Evolutionary conservation across 2,113 vertebrate species (phyloP), one percentile per base, ranked within the genome.

Genomic region (Peromyscus polionotus): DNA sequence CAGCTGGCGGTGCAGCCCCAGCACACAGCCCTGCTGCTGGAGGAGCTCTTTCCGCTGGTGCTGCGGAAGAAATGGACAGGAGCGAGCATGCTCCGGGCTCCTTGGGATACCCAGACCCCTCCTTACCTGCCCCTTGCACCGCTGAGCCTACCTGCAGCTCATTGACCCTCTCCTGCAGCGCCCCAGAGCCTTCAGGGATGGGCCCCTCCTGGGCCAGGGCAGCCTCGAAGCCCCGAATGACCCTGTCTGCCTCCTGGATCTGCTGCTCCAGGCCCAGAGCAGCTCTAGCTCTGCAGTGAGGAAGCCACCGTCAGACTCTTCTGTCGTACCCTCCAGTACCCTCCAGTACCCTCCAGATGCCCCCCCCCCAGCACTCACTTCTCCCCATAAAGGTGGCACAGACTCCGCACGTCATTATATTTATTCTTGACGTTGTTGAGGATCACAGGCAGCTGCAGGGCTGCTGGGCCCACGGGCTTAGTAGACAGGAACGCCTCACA

Each of bases 181-280:
- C 97, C 10, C 98, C 99, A 0, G 99, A 99, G 17, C 93, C 91
- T 0, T 99, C 98, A 36, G 99, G 98, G 85, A 99, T 96, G 48
- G 98, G 97, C 26, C 98, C 97, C 59, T 99, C 99, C 94, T 99
- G 98, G 33, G 98, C 99, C 98, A 99, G 98, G 79, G 98, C 96
- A 70, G 99, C 98, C 98, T 99, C 99, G 94, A 99, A 99, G 0
- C 96, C 99, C 89, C 98, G 99, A 75, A 99, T 98, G 20, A 99
- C 97, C 94, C 98, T 98, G 42, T 99, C 99, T 6, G 99, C 98
- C 19, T 99, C 99, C 94, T 98, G 98, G 61, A 99, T 99, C 97
- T 99, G 99, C 94, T 73, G 98, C 97, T 99, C 99, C 98, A 99
- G 98, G 51, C 99, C 99, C 91, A 99, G 98, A n/a, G 99, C 99